phyloP scores from a whole-genome alignment of 2,113 vertebrate genomes.

The Lamprologus tigripictilis region DNA sequence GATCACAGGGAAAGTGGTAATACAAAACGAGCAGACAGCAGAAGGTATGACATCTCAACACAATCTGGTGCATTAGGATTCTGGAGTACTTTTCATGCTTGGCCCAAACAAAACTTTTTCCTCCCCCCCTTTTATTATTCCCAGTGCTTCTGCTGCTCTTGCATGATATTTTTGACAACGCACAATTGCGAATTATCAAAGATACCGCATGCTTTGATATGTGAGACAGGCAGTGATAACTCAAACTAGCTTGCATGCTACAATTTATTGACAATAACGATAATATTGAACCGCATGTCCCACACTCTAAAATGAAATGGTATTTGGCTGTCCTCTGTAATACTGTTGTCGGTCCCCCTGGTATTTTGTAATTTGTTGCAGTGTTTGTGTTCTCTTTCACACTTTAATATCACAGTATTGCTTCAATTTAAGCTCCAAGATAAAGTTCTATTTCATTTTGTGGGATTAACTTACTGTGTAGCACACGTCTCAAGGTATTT shows the following conservation, averaged over 20 bases:
- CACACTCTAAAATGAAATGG: slow-evolving; percentile 48
- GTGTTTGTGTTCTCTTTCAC: slow-evolving; percentile 69
- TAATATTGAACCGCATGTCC: slow-evolving; percentile 38
- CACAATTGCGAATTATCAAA: not conserved
- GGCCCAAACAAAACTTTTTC: not conserved
- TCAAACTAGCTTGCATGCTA: slow-evolving; percentile 34
- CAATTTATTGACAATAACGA: slow-evolving; percentile 52
- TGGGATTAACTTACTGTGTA: slow-evolving; percentile 70
- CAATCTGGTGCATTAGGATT: not conserved
- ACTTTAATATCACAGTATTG: slow-evolving; percentile 76
- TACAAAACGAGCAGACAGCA: slow-evolving; percentile 20
- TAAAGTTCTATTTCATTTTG: slow-evolving; percentile 76
- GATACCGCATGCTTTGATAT: not conserved
- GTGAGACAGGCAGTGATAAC: not conserved
- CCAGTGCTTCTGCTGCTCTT: not conserved
- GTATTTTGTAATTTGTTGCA: slow-evolving; percentile 73
- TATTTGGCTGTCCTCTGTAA: slow-evolving; percentile 61
- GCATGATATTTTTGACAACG: not conserved
- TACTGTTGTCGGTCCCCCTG: slow-evolving; percentile 60
- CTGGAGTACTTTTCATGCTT: not conserved
- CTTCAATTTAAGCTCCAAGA: slow-evolving; percentile 73
- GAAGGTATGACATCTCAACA: slow-evolving; percentile 11
- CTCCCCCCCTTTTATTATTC: not conserved
- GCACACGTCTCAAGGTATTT: slow-evolving; percentile 72
- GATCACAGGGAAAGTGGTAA: slow-evolving; percentile 57